Evolutionary conservation across 2,888 invertebrate genomes (phyloP).

Genomic region (Aricia artaxerxes): DNA sequence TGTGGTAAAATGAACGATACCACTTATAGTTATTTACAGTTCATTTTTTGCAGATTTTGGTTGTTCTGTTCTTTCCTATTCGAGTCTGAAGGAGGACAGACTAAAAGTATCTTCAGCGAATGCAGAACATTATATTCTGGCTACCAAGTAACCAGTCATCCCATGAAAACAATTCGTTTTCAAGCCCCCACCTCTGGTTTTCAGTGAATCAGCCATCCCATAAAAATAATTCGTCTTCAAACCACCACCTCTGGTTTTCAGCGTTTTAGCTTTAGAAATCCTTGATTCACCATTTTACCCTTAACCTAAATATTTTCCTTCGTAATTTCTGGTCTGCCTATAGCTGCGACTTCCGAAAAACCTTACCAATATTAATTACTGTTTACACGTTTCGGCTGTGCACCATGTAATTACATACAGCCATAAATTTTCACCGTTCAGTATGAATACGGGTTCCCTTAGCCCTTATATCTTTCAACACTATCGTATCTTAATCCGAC

Average conservation of each 20-base stretch:
- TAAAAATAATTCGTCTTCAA: no score
- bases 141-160: neutral
- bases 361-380: neutral
- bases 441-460: neutral
- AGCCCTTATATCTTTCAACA: neutral
- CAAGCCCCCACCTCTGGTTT: no score
- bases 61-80: no score
- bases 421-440: slow-evolving; percentile 14
- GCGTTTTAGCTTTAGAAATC: neutral
- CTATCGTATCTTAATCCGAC: slow-evolving; percentile 6
- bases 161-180: neutral
- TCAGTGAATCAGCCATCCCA: no score
- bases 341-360: neutral
- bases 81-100: no score
- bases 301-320: neutral
- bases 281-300: no score
- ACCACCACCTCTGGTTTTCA: no score
- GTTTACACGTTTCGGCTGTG: neutral
- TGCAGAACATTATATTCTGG: no score
- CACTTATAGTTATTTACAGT: no score
- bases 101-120: no score
- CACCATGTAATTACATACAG: neutral
- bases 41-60: no score
- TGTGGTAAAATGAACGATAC: neutral
- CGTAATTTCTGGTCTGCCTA: neutral